phyloP scores from a whole-genome alignment of 1,140 invertebrate genomes.

The Battus philenor region DNA sequence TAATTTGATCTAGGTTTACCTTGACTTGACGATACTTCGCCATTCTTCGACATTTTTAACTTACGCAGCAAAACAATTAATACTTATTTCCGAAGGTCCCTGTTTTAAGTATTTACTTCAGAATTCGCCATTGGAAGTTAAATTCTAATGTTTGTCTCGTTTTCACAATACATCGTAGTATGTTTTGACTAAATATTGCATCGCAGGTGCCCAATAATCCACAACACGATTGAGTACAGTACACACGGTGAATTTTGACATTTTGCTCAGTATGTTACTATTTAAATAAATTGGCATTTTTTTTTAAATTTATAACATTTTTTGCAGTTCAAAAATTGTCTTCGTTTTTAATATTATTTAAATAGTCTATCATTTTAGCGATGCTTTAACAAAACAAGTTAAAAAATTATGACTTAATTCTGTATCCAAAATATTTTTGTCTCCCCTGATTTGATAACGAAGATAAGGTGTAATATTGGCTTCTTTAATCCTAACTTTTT shows the following conservation, averaged over 20 bases:
- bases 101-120: constrained; percentile 19
- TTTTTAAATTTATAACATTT: too few relatives aligned
- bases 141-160: constrained; percentile 31
- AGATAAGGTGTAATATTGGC: too few relatives aligned
- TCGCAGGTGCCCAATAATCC: constrained; percentile 26
- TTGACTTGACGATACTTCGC: constrained; percentile 71
- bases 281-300: neutral
- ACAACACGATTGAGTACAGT: constrained; percentile 11
- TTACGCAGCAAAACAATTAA: constrained; percentile 12
- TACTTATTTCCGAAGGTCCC: constrained; percentile 4
- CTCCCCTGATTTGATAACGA: too few relatives aligned
- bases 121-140: constrained; percentile 42
- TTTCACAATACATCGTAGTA: constrained; percentile 37
- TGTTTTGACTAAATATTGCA: constrained; percentile 38
- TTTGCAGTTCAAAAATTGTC: too few relatives aligned
- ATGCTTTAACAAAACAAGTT: too few relatives aligned
- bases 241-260: constrained; percentile 10
- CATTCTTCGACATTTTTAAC: constrained; percentile 72
- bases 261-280: constrained; percentile 8
- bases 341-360: too few relatives aligned
- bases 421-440: too few relatives aligned
- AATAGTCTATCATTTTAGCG: too few relatives aligned
- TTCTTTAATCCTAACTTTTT: too few relatives aligned
- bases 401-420: too few relatives aligned
- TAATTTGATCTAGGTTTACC: constrained; percentile 42